Conservation (phyloP, 2,797 vertebrate species). For the Rhynchotus rufescens region DNA sequence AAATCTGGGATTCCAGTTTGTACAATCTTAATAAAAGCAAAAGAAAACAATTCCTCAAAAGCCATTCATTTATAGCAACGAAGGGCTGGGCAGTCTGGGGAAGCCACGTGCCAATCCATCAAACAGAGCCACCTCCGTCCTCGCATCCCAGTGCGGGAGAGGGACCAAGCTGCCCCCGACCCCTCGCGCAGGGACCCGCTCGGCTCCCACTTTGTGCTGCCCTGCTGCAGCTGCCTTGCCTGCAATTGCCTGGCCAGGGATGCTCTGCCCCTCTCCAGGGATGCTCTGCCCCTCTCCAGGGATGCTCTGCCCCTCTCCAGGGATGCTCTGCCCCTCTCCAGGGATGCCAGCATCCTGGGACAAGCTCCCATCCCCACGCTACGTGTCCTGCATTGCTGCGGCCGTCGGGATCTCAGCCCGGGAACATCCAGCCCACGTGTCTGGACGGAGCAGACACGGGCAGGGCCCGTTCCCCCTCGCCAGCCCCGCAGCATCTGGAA, state of each 20-base stretch:
- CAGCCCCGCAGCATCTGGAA: background rate
- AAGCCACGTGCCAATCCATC: background rate
- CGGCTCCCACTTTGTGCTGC: too few relatives aligned
- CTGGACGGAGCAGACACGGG: fast-evolving
- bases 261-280: too few relatives aligned
- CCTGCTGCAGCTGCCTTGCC: too few relatives aligned
- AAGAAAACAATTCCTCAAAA: background rate
- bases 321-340: too few relatives aligned
- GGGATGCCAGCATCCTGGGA: background rate
- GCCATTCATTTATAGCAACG: background rate
- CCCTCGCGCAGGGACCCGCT: too few relatives aligned
- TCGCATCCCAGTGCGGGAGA: background rate
- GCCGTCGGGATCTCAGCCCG: background rate
- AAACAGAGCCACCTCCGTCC: background rate
- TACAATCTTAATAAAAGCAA: background rate
- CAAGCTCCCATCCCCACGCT: background rate
- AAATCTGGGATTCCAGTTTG: background rate
- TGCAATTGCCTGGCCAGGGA: too few relatives aligned
- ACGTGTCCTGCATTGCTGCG: fast-evolving
- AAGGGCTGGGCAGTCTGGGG: background rate
- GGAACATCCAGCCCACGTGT: background rate
- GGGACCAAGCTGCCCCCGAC: too few relatives aligned
- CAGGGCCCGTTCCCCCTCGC: fast-evolving
- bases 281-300: too few relatives aligned
- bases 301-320: background rate